A percentile compares a stretch with the other conserved stretches of the same genome.
These are phyloP conservation scores for Nothoprocta pentlandii DNA, from an alignment of 2,113 vertebrate genomes.

Conservation along the genomic window DNA sequence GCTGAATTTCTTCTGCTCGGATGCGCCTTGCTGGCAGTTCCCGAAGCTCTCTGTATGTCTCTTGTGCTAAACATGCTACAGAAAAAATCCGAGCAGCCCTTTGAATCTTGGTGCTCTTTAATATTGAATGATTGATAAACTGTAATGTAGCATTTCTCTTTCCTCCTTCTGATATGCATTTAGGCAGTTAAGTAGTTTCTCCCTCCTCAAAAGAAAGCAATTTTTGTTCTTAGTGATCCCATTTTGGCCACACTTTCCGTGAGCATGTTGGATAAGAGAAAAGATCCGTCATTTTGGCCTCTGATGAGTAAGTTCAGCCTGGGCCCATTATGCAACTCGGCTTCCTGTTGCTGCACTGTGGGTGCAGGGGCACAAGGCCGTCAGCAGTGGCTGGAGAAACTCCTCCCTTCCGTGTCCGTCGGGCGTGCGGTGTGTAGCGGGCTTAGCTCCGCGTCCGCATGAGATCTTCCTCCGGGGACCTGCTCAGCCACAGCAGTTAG, in stretches of 20 bases:
- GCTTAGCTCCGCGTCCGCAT: not conserved
- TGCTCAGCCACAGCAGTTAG: not conserved
- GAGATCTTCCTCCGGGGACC: not conserved
- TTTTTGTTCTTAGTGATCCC: not conserved
- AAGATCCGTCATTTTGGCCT: not conserved
- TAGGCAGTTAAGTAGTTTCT: not conserved
- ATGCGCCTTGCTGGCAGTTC: slow-evolving; percentile 27
- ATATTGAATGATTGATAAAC: not conserved
- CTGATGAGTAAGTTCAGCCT: slow-evolving; percentile 35
- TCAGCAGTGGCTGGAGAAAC: not conserved
- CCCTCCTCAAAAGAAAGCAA: not conserved
- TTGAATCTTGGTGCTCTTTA: not conserved
- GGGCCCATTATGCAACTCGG: not conserved
- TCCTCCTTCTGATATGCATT: not conserved
- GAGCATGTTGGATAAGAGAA: not conserved
- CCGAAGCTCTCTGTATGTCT: not conserved
- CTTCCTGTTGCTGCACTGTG: slow-evolving; percentile 46
- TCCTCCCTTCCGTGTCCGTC: slow-evolving; percentile 16
- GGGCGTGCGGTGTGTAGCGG: not conserved
- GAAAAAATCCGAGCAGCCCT: not conserved
- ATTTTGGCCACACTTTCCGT: not conserved
- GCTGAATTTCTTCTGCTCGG: slow-evolving; percentile 60
- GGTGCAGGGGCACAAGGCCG: not conserved
- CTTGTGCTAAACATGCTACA: not conserved
- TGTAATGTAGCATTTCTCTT: accelerated